These are phyloP conservation scores for Mizuhopecten yessoensis DNA, from an alignment of 1,140 invertebrate species.

Conservation along the genomic window DNA sequence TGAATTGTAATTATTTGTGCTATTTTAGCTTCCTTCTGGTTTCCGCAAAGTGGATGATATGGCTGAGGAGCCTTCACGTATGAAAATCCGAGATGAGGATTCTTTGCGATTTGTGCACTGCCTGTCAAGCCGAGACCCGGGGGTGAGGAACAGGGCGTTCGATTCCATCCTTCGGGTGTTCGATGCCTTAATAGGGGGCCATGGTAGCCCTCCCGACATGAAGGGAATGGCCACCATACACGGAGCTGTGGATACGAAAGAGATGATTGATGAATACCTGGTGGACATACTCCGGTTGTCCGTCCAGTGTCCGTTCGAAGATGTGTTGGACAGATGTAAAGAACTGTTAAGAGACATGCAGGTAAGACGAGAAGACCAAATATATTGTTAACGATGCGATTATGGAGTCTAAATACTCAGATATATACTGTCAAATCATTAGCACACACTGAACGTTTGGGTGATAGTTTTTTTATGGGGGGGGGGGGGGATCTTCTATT, in stretches of 20 bases:
- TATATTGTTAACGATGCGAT: neutral
- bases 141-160: constrained; percentile 67
- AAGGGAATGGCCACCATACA: constrained; percentile 10
- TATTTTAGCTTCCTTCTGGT: neutral
- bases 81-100: constrained; percentile 66
- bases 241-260: neutral
- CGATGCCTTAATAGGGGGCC: constrained; percentile 77
- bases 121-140: constrained; percentile 70
- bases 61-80: neutral
- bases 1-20: neutral
- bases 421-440: too few species aligned
- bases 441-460: neutral
- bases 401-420: too few species aligned
- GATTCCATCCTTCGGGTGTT: constrained; percentile 65
- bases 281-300: constrained; percentile 75
- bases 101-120: constrained; percentile 74
- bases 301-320: constrained; percentile 76
- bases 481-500: neutral
- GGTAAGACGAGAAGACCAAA: constrained; percentile 64
- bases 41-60: constrained; percentile 20
- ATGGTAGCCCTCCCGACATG: constrained; percentile 71
- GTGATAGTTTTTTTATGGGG: neutral
- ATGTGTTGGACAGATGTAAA: constrained; percentile 71
- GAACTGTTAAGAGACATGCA: constrained; percentile 71
- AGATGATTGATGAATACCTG: constrained; percentile 66